Evolutionary conservation across 53 echinoderm and acorn worm species (phyloP).

Genomic region (Hippasteria phrygiana): DNA sequence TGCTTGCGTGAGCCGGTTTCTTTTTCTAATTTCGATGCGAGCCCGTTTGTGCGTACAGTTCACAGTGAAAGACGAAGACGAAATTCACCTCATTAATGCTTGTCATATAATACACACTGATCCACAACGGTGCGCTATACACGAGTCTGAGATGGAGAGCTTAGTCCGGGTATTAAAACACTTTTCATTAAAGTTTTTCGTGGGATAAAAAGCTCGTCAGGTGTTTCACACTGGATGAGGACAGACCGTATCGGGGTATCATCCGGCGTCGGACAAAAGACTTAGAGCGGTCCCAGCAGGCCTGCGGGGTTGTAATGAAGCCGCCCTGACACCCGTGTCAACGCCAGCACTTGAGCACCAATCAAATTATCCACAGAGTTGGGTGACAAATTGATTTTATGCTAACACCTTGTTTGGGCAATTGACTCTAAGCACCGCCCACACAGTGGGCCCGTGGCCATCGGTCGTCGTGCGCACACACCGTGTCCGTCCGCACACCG

Average conservation of each 20-base stretch:
- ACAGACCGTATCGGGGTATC: constrained; percentile 2
- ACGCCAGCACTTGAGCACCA: constrained; percentile 61
- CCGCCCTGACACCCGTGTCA: constrained; percentile 57
- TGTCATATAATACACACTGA: constrained; percentile 35
- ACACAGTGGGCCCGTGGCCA: constrained; percentile 52
- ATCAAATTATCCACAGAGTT: constrained; percentile 66
- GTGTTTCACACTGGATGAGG: constrained; percentile 29
- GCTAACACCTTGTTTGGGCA: constrained; percentile 73
- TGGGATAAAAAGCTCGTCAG: constrained; percentile 42
- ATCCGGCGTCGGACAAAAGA: constrained; percentile 49
- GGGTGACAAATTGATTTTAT: constrained; percentile 74
- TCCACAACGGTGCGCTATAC: neutral
- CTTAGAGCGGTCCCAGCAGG: neutral
- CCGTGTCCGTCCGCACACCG: constrained; percentile 42
- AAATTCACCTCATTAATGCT: neutral
- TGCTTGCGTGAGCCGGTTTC: no score
- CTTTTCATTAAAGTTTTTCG: constrained; percentile 32
- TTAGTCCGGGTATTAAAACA: constrained; percentile 41
- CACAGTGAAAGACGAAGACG: neutral
- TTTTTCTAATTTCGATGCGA: neutral
- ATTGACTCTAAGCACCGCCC: constrained; percentile 74
- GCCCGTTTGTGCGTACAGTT: neutral
- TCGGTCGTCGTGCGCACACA: constrained; percentile 43
- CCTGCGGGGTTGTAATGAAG: constrained; percentile 48
- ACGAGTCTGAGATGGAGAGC: constrained; percentile 19